Evolutionary conservation across 2,888 invertebrate species (phyloP).

Genomic region (Odiellus spinosus): DNA sequence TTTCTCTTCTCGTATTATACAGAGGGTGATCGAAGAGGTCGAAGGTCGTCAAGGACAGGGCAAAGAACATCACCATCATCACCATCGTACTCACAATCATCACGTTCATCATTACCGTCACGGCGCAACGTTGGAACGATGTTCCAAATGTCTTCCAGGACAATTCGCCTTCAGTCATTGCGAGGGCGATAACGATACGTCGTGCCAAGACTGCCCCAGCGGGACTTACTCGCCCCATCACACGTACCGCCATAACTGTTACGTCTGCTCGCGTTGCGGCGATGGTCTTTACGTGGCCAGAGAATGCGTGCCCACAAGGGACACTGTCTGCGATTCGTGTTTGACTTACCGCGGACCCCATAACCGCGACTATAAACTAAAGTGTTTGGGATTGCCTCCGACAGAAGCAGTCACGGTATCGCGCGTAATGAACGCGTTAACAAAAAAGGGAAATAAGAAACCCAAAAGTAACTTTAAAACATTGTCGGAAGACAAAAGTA

Average conservation of each 20-base stretch:
- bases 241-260: conserved; percentile 12
- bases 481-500: no score
- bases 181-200: conserved; percentile 10
- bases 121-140: conserved; percentile 1
- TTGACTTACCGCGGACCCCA: conserved; percentile 15
- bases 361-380: conserved; percentile 12
- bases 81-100: no score
- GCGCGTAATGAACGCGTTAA: no score
- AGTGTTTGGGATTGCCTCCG: conserved; percentile 3
- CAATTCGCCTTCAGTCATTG: conserved; percentile 12
- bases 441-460: no score
- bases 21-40: no score
- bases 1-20: no score
- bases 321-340: conserved; percentile 19
- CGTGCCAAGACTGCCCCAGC: conserved; percentile 13
- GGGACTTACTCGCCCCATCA: conserved; percentile 15
- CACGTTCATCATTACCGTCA: no score
- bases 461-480: no score
- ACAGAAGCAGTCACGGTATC: no score
- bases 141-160: conserved; percentile 14
- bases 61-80: no score
- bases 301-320: conserved; percentile 11
- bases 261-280: conserved; percentile 17
- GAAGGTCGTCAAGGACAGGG: no score
- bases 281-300: conserved; percentile 15